These are phyloP conservation scores for Drosophila lutescens DNA, from an alignment of 2,888 invertebrate species.

Conservation along the genomic window DNA sequence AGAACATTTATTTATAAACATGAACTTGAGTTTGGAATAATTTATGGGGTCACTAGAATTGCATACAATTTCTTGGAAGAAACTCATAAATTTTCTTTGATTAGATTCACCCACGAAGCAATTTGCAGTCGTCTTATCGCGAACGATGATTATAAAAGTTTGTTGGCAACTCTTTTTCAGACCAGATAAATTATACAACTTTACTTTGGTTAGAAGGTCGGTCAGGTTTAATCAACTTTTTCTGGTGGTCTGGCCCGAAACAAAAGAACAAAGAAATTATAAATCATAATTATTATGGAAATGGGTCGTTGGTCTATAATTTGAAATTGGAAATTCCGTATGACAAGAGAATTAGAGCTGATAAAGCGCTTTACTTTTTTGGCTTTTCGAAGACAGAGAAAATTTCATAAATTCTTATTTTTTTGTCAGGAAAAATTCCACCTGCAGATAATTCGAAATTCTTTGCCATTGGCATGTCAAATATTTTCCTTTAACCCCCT, in stretches of 20 bases:
- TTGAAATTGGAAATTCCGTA: conserved; percentile 16
- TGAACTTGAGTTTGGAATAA: conserved; percentile 14
- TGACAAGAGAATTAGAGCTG: conserved; percentile 19
- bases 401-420: conserved; percentile 28
- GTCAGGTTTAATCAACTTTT: conserved; percentile 22
- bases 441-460: conserved; percentile 39
- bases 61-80: conserved; percentile 26
- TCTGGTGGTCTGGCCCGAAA: neutral
- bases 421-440: conserved; percentile 27
- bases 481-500: conserved; percentile 32
- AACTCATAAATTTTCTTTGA: conserved; percentile 24
- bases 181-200: conserved; percentile 25
- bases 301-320: conserved; percentile 18
- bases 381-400: neutral
- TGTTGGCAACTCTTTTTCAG: conserved; percentile 4
- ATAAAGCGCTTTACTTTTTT: conserved; percentile 7
- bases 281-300: conserved; percentile 8
- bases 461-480: conserved; percentile 39
- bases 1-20: conserved; percentile 25
- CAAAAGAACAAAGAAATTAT: conserved; percentile 29
- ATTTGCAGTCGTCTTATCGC: conserved; percentile 9
- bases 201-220: conserved; percentile 18
- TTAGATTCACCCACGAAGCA: conserved; percentile 16
- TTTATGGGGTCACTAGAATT: conserved; percentile 36
- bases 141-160: conserved; percentile 10